Conservation (phyloP, 2,113 vertebrate genomes). For the Neodon shergylaensis region DNA sequence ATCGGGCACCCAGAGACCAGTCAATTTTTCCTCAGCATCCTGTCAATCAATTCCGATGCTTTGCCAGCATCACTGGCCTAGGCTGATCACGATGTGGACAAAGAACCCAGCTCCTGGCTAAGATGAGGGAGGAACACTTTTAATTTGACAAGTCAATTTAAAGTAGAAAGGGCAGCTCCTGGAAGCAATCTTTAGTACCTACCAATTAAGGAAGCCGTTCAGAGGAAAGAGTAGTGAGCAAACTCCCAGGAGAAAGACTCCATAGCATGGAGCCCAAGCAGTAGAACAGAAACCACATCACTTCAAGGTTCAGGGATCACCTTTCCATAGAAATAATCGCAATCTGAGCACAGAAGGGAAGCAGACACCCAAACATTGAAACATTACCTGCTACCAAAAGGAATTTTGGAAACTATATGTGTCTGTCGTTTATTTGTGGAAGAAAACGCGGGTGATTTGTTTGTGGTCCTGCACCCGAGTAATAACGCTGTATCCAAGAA, state of each 20-base stretch:
- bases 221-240: background rate
- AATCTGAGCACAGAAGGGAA: background rate
- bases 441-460: background rate
- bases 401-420: background rate
- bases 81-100: slow-evolving; percentile 17
- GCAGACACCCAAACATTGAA: background rate
- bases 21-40: background rate
- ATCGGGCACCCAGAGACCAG: background rate
- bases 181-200: background rate
- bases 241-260: background rate
- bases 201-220: background rate
- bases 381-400: slow-evolving; percentile 16
- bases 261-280: background rate
- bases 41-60: background rate
- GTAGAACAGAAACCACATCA: background rate
- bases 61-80: background rate
- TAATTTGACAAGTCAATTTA: background rate
- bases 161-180: background rate
- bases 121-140: slow-evolving; percentile 10
- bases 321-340: background rate
- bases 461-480: slow-evolving; percentile 15
- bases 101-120: slow-evolving; percentile 9
- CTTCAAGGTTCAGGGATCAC: background rate
- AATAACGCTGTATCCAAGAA: background rate
- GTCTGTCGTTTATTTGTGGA: background rate